These are phyloP conservation scores for Crepidodera aurea DNA, from an alignment of 2,888 invertebrate species.

Conservation along the genomic window DNA sequence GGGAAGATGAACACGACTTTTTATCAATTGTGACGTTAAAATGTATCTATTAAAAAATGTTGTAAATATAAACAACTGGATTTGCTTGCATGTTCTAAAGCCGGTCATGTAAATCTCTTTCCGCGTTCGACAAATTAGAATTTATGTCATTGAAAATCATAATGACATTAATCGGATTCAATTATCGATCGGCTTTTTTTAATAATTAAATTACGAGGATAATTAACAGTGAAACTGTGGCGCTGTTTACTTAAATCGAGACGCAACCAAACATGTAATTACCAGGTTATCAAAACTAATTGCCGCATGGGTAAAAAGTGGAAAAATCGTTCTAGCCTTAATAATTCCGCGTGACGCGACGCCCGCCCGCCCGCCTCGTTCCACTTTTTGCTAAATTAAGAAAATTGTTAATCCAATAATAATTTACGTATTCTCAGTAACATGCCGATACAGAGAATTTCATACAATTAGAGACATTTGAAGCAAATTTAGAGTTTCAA, in stretches of 20 bases:
- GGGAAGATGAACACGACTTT: too few species aligned
- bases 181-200: slow-evolving; percentile 1
- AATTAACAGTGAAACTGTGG: slow-evolving; percentile 13
- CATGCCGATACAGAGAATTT: too few species aligned
- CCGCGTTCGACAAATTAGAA: too few species aligned
- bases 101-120: too few species aligned
- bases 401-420: background rate
- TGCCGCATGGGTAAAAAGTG: slow-evolving; percentile 5
- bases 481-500: too few species aligned
- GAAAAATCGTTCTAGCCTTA: slow-evolving; percentile 22
- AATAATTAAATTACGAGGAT: slow-evolving; percentile 16
- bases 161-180: slow-evolving; percentile 13
- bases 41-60: too few species aligned
- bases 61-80: too few species aligned
- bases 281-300: slow-evolving; percentile 15
- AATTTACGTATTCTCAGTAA: background rate
- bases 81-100: too few species aligned
- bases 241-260: slow-evolving; percentile 17
- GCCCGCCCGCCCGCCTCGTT: background rate
- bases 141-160: slow-evolving; percentile 4
- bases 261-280: slow-evolving; percentile 18
- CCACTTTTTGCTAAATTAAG: slow-evolving; percentile 4
- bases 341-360: slow-evolving; percentile 20
- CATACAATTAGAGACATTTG: too few species aligned
- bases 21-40: too few species aligned